These are phyloP conservation scores for Solen grandis DNA, from an alignment of 1,140 invertebrate species.

Conservation along the genomic window DNA sequence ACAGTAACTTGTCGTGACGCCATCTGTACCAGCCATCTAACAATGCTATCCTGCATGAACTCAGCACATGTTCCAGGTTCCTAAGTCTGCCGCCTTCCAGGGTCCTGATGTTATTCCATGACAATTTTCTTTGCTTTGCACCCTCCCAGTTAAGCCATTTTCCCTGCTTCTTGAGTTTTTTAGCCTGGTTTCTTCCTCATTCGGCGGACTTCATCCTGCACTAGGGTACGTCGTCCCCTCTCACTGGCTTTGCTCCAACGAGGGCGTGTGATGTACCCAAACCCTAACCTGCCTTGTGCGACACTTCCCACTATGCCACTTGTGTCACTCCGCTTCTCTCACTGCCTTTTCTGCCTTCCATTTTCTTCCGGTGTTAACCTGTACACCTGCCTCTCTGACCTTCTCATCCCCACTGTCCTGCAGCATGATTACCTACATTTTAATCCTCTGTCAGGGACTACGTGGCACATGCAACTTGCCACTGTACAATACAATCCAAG, in stretches of 20 bases:
- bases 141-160: not conserved
- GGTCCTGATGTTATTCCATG: conserved; percentile 9
- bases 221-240: not conserved
- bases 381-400: conserved; percentile 20
- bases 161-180: not conserved
- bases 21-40: too few species aligned
- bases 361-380: conserved; percentile 23
- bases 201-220: not conserved
- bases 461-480: conserved; percentile 22
- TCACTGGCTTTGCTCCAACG: not conserved
- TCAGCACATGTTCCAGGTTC: conserved; percentile 43
- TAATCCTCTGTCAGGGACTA: conserved; percentile 35
- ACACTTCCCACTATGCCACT: conserved; percentile 10
- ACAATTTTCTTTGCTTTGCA: not conserved
- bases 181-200: not conserved
- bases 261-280: not conserved
- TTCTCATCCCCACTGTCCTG: conserved; percentile 34
- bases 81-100: conserved; percentile 11
- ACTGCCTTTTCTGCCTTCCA: conserved; percentile 23
- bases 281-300: too few species aligned
- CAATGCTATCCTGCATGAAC: too few species aligned
- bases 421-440: conserved; percentile 35
- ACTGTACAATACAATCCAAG: conserved; percentile 25
- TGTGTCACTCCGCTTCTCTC: not conserved
- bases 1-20: too few species aligned